Evolutionary conservation across 2,797 vertebrate species (phyloP).

Genomic region (Chaenodraco wilsoni): DNA sequence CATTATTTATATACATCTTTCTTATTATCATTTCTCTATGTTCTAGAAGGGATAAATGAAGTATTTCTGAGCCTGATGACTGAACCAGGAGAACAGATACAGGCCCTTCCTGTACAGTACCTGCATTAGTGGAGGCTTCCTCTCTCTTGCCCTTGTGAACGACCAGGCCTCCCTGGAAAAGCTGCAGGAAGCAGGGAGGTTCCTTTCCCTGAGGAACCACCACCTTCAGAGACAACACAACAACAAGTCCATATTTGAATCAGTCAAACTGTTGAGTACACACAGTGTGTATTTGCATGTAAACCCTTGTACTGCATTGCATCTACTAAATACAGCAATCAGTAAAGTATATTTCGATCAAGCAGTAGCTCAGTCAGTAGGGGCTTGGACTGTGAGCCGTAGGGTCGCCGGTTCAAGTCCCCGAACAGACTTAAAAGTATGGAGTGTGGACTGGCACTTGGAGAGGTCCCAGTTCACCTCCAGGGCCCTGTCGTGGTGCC

Average conservation of each 20-base stretch:
- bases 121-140: constrained; percentile 56
- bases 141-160: constrained; percentile 77
- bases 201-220: constrained; percentile 82
- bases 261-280: background rate
- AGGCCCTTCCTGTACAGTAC: constrained; percentile 46
- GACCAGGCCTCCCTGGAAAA: constrained; percentile 84
- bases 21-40: too few relatives aligned
- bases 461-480: too few relatives aligned
- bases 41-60: too few relatives aligned
- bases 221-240: constrained; percentile 63
- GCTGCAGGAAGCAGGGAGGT: constrained; percentile 85
- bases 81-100: background rate
- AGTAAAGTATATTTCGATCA: background rate
- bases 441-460: too few relatives aligned
- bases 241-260: background rate
- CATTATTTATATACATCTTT: too few relatives aligned
- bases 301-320: background rate
- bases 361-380: too few relatives aligned
- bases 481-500: too few relatives aligned
- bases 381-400: too few relatives aligned
- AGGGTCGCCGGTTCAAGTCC: too few relatives aligned
- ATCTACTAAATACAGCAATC: background rate
- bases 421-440: too few relatives aligned
- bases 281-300: background rate
- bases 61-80: too few relatives aligned